phyloP scores from a whole-genome alignment of 1,140 invertebrate genomes.

The Polypedilum pembai region DNA sequence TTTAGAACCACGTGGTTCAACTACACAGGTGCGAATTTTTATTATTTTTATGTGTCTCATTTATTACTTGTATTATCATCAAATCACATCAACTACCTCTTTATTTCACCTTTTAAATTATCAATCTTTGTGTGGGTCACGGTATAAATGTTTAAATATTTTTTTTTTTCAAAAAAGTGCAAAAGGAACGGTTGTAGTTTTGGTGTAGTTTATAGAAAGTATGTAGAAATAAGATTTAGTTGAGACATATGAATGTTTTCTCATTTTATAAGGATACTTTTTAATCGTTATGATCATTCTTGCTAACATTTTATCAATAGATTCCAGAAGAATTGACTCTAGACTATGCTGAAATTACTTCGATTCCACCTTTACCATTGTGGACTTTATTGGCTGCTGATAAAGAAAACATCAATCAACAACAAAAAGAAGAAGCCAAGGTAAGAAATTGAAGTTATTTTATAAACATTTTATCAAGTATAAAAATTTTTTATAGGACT shows the following conservation, averaged over 20 bases:
- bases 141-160: neutral
- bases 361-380: slow-evolving; percentile 91
- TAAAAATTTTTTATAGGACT: slow-evolving; percentile 52
- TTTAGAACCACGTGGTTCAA: slow-evolving; percentile 52
- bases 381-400: slow-evolving; percentile 94
- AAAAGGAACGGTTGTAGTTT: neutral
- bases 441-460: slow-evolving; percentile 35
- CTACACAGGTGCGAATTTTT: slow-evolving; percentile 41
- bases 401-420: slow-evolving; percentile 61
- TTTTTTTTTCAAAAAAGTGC: neutral
- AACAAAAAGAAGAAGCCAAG: slow-evolving; percentile 48
- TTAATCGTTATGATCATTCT: no score
- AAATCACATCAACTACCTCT: neutral
- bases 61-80: neutral
- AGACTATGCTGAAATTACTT: slow-evolving; percentile 93
- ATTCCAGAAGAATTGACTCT: slow-evolving; percentile 78
- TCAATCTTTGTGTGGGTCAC: neutral
- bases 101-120: no score
- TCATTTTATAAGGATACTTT: no score
- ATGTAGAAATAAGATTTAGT: neutral
- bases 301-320: slow-evolving; percentile 35
- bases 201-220: neutral
- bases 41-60: slow-evolving; percentile 21
- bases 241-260: neutral
- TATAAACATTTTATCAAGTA: neutral